phyloP scores from a whole-genome alignment of 2,113 vertebrate species.

The Prionailurus viverrinus region DNA sequence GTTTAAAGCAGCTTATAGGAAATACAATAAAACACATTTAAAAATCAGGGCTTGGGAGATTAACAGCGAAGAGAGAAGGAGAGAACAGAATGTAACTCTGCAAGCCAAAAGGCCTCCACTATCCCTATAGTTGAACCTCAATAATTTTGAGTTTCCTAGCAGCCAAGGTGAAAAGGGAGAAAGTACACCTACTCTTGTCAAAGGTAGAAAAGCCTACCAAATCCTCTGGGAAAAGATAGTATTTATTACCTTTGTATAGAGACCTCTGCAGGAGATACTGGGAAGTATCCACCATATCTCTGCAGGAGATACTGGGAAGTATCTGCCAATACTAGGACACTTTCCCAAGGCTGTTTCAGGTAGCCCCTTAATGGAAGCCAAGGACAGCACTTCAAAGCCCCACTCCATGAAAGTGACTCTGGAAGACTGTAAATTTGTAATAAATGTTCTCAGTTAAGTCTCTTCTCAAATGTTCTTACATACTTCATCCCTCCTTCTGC shows the following conservation, averaged over 20 bases:
- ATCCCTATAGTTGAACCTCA: background rate
- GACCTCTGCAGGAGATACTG: background rate
- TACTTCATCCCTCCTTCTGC: background rate
- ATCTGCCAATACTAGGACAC: background rate
- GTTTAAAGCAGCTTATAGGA: background rate
- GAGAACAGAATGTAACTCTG: background rate
- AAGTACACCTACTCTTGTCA: background rate
- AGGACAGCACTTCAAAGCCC: background rate
- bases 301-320: background rate
- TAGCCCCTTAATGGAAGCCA: background rate
- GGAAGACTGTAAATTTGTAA: background rate
- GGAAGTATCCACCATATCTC: background rate
- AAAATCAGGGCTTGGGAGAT: background rate
- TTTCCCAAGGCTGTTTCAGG: background rate
- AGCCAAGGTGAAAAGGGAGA: constrained; percentile 3
- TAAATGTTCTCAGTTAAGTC: background rate
- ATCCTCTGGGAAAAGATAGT: background rate
- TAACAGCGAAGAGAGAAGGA: background rate
- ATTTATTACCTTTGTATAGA: background rate
- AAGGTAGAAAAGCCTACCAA: background rate
- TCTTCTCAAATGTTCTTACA: background rate
- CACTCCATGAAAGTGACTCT: background rate
- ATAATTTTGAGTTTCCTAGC: constrained; percentile 19
- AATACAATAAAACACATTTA: background rate
- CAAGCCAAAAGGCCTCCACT: background rate